phyloP scores from a whole-genome alignment of 2,113 vertebrate species.

The Sminthopsis crassicaudata region DNA sequence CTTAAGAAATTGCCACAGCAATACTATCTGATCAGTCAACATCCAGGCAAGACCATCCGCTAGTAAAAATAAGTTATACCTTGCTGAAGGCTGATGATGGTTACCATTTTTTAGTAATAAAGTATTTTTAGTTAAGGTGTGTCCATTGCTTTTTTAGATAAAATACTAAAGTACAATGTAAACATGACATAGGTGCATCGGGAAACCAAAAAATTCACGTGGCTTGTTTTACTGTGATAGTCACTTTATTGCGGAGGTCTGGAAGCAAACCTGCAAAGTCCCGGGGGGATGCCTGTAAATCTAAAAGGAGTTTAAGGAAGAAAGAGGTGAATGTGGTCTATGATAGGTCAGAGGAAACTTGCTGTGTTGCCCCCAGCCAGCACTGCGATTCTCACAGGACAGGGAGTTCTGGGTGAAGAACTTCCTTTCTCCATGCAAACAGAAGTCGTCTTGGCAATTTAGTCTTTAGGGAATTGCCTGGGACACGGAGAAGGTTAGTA shows the following conservation, averaged over 20 bases:
- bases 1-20: not conserved
- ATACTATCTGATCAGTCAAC: not conserved
- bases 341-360: not conserved
- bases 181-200: not conserved
- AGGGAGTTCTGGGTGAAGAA: not conserved
- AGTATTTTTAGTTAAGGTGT: not conserved
- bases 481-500: not conserved
- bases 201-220: not conserved
- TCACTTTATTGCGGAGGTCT: not conserved
- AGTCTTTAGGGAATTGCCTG: not conserved
- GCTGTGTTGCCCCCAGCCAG: not conserved
- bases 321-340: not conserved
- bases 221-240: not conserved
- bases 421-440: not conserved
- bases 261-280: not conserved
- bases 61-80: not conserved
- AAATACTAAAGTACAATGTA: not conserved
- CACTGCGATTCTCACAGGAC: not conserved
- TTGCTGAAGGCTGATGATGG: not conserved
- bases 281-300: not conserved
- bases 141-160: not conserved
- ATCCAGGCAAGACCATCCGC: not conserved
- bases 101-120: not conserved
- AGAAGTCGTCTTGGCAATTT: not conserved
- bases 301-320: not conserved